Evolutionary conservation across 2,888 invertebrate species (phyloP), one percentile per base, ranked within the genome.

Genomic region (Trachelus stipa): DNA sequence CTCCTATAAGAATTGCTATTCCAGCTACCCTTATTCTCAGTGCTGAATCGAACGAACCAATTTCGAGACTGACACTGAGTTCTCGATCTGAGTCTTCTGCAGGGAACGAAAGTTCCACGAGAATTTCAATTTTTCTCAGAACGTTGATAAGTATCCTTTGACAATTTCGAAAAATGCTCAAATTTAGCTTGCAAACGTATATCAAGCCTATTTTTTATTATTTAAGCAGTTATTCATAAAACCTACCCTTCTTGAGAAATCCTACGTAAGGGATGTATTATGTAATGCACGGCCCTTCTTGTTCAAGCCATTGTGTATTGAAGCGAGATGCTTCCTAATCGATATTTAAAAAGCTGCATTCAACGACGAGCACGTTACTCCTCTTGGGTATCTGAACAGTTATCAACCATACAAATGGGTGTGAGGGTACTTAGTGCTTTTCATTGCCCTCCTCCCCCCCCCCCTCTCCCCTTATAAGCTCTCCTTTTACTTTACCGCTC

Each of bases 361-460:
- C 37, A 76, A 69, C 73, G 75, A 81, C 75, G 78, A 81, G 71
- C 78, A 80, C 80, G 75, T 73, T 73, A 75, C 75, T 73, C 75
- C 71, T 78, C 76, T 76, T 78, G 81, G 83, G 80, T 85, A 87
- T 86, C 85, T 83, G 83, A 83, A 84, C 82, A 81, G 85, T 87
- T 88, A 87, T 88, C 86, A 88, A 88, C 84, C 84, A 82, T 86
- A 87, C 86, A 88, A 89, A 88, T 87, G 86, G 85, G 33, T 1
- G 31, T 33, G 77, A 79, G 81, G 74, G 79, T 77, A 78, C 80
- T 81, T 82, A 80, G 79, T 73, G 77, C 79, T 77, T 79, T 74
- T 81, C 74, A 82, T 74, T 76, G 74, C 75, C 80, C 56, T 15
- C 79, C 75, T 73, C 77, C 75, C 75, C 80, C 40, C n/a, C 79